These are phyloP conservation scores for Oppia nitens DNA, from an alignment of 1,140 invertebrate genomes.

Conservation along the genomic window DNA sequence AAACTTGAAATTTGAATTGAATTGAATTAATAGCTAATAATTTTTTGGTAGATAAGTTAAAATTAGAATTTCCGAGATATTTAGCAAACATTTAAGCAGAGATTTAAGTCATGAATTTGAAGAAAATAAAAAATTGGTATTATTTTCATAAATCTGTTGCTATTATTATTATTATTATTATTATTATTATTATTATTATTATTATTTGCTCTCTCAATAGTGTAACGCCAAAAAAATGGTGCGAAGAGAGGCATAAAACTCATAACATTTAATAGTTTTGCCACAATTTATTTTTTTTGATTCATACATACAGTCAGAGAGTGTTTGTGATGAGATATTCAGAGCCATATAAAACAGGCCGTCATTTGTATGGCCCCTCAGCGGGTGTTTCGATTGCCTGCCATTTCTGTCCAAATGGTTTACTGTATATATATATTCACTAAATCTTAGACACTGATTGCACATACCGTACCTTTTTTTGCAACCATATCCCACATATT, in stretches of 20 bases:
- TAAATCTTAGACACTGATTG: background rate
- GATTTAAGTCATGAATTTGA: too few relatives aligned
- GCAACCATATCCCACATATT: too few relatives aligned
- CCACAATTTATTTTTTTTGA: background rate
- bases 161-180: background rate
- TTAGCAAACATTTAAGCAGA: too few relatives aligned
- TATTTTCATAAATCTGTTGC: background rate
- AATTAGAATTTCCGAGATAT: too few relatives aligned
- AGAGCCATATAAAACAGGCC: too few relatives aligned
- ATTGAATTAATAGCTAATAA: too few relatives aligned
- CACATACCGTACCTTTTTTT: background rate
- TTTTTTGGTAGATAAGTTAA: too few relatives aligned
- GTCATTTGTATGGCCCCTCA: background rate
- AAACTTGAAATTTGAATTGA: too few relatives aligned
- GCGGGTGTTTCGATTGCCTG: background rate
- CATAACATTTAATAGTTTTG: background rate
- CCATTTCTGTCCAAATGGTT: slow-evolving; percentile 63
- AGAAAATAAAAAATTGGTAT: too few relatives aligned
- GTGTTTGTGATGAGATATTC: background rate
- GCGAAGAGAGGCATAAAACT: too few relatives aligned
- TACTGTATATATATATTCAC: slow-evolving; percentile 43
- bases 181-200: background rate
- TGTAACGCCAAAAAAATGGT: background rate
- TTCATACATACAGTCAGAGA: background rate
- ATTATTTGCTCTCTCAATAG: background rate